Base-by-base conservation (phyloP, 2,797 vertebrate genomes). In the Mormyrus hasselquistii region DNA sequence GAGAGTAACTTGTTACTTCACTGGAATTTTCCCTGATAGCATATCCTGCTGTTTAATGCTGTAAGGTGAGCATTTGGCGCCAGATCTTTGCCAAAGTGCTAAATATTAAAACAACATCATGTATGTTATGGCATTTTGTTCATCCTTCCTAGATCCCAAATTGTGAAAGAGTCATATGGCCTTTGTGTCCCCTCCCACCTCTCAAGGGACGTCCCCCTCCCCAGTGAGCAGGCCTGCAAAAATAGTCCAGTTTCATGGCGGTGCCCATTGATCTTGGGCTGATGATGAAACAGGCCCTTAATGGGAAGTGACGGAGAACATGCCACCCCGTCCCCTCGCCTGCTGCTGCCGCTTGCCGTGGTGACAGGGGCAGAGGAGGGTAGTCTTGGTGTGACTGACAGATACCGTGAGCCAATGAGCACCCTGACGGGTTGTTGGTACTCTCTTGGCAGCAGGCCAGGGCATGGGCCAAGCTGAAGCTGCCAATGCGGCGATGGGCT, bases 241-340 rank as follows among this genome's bases (percentile, higher is more conserved):
- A 90, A 89, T 65, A 29, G 88, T 91, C 90, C 62, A 90, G 87
- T 91, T 93, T 91, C 90, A 91, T 93, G 88, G 91, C 2, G 16
- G 86, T 85, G 3, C 69, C 44, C 91, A 94, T 93, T 93, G 93
- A 95, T 94, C 92, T 87, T 50, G 89, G 84, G 88, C 86, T 34
- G 76, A 90, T 92, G 94, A 95, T 86, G 57, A 93, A 94, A 92
- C 88, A 12, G 62, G 76, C 41, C 57, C 84, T 87, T 94, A 93
- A 94, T 93, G 88, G 89, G 55, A 76, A 90, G 88, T 76, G 93
- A 94, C 92, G 69, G 90, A 90, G 90, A 89, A 91, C 92, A 73
- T 92, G 93, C 91, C 3, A 87, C 89, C 92, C 92, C 93, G 92
- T 93, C 92, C 90, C 92, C 84, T 89, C 34, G 89, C 89, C 49